These are phyloP conservation scores for Drosophila tripunctata DNA, from an alignment of 2,888 invertebrate genomes.

Conservation along the genomic window DNA sequence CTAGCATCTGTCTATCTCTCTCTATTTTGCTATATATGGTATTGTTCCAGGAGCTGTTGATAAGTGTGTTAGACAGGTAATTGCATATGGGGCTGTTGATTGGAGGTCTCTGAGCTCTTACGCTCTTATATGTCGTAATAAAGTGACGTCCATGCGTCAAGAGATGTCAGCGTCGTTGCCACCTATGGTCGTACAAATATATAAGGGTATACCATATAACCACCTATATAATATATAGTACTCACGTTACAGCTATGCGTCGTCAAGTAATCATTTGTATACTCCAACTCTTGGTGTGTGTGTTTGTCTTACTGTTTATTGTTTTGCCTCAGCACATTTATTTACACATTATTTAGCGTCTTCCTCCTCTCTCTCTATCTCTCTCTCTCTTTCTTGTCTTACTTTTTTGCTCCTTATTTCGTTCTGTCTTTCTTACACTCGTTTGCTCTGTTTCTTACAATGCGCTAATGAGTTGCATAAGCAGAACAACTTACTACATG, in stretches of 20 bases:
- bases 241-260: slow-evolving; percentile 43
- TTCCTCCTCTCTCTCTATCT: background rate
- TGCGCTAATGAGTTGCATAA: slow-evolving; percentile 17
- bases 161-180: slow-evolving; percentile 18
- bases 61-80: background rate
- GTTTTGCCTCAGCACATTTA: slow-evolving; percentile 21
- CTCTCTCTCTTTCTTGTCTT: background rate
- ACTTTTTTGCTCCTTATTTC: background rate
- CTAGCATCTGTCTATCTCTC: background rate
- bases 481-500: slow-evolving; percentile 1
- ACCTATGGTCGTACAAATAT: background rate
- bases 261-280: slow-evolving; percentile 18
- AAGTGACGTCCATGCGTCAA: slow-evolving; percentile 51
- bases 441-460: slow-evolving; percentile 9
- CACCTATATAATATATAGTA: slow-evolving; percentile 5
- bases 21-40: slow-evolving; percentile 19
- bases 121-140: slow-evolving; percentile 57
- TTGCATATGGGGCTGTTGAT: slow-evolving; percentile 19
- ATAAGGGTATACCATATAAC: background rate
- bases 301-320: slow-evolving; percentile 23
- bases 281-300: background rate
- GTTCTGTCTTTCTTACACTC: background rate
- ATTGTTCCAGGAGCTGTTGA: slow-evolving; percentile 6
- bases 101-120: slow-evolving; percentile 4
- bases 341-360: slow-evolving; percentile 44